phyloP scores from a whole-genome alignment of 2,888 invertebrate species.

The Girardia tigrina region DNA sequence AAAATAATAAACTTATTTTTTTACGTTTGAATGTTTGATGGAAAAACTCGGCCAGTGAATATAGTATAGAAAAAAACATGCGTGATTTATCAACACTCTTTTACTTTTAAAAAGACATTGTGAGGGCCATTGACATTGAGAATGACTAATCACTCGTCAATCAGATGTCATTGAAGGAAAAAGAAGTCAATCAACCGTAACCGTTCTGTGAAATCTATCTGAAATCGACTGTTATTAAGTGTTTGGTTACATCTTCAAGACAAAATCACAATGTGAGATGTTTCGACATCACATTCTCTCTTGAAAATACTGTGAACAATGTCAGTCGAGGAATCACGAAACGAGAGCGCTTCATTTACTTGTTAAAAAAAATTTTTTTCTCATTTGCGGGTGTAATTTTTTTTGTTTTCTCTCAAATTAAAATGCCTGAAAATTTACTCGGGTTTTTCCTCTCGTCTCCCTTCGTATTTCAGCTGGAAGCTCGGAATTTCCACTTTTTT shows the following conservation, averaged over 20 bases:
- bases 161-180: constrained; percentile 20
- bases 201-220: constrained; percentile 19
- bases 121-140: constrained; percentile 19
- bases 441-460: too few relatives aligned
- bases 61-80: constrained; percentile 8
- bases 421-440: too few relatives aligned
- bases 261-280: constrained; percentile 19
- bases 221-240: constrained; percentile 13
- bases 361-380: too few relatives aligned
- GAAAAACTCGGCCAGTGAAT: constrained; percentile 15
- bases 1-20: not conserved
- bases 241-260: constrained; percentile 12
- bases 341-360: not conserved
- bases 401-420: not conserved
- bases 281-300: constrained; percentile 18
- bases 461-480: too few relatives aligned
- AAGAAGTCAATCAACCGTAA: constrained; percentile 17
- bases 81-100: constrained; percentile 23
- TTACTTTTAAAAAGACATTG: constrained; percentile 4
- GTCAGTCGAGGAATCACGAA: constrained; percentile 2
- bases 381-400: not conserved
- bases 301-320: not conserved
- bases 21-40: not conserved
- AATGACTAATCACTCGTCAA: not conserved
- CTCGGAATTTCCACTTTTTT: too few relatives aligned